These are phyloP conservation scores for Propsilocerus akamusi DNA, from an alignment of 1,140 invertebrate species.

Conservation along the genomic window DNA sequence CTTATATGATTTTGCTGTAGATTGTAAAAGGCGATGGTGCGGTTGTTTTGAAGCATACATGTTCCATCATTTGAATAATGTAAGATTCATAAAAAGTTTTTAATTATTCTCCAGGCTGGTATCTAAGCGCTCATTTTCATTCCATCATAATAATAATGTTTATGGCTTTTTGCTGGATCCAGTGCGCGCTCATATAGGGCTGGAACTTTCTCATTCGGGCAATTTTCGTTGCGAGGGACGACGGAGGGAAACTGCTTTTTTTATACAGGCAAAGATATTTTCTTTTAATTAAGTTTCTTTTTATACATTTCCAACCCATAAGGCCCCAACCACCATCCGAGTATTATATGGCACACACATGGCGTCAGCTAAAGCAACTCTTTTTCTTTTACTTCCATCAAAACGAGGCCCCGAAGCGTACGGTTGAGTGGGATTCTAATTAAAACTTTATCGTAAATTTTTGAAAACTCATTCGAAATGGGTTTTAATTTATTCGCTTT, in stretches of 20 bases:
- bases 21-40: no score
- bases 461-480: constrained; percentile 1
- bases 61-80: not conserved
- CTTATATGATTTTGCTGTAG: not conserved
- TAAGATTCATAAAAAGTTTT: constrained; percentile 1
- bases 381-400: not conserved
- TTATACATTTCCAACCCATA: no score
- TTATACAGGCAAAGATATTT: not conserved
- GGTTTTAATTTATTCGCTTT: not conserved
- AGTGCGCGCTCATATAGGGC: no score
- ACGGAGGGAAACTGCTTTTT: no score
- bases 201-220: no score
- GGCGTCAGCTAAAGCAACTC: not conserved
- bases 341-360: not conserved
- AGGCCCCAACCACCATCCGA: no score
- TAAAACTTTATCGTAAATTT: constrained; percentile 4
- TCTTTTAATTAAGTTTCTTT: constrained; percentile 1
- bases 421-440: not conserved
- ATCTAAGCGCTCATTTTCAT: not conserved
- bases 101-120: constrained; percentile 4
- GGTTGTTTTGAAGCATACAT: no score
- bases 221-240: no score
- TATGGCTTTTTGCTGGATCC: not conserved
- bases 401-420: not conserved
- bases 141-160: constrained; percentile 4